Percentiles rank a stretch among this genome's conserved stretches.
Evolutionary conservation across 2,113 vertebrate genomes (phyloP).

Genomic region (Spermophilus dauricus): DNA sequence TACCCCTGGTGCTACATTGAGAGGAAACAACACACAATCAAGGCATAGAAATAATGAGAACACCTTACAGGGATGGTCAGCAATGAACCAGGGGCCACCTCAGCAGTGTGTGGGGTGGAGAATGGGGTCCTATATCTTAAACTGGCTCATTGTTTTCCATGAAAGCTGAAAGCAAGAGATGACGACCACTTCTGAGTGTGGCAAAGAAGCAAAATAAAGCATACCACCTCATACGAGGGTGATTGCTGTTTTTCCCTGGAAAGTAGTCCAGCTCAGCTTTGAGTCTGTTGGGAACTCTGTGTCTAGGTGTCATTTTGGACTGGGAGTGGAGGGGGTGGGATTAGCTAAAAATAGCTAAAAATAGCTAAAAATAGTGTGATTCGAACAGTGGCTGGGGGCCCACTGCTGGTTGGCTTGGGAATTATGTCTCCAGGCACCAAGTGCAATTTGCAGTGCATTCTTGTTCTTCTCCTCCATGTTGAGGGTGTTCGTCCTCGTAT

Average conservation of each 20-base stretch:
- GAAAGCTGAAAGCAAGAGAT: background rate
- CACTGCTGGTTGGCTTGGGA: background rate
- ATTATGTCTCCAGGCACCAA: background rate
- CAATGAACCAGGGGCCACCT: background rate
- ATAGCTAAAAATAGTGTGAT: too few species aligned
- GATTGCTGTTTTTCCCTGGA: background rate
- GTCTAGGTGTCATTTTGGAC: background rate
- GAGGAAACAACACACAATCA: background rate
- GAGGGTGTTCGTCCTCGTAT: background rate
- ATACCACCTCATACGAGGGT: background rate
- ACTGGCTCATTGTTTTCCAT: background rate
- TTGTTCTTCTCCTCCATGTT: background rate
- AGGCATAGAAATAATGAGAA: background rate
- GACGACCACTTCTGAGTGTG: background rate
- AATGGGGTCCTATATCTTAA: background rate
- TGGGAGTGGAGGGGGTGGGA: background rate
- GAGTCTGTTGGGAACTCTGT: background rate
- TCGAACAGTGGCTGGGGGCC: accelerated
- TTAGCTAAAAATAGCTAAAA: accelerated
- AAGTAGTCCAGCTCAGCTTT: background rate
- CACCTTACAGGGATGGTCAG: background rate
- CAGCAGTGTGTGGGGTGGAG: background rate
- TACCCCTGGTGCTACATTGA: background rate
- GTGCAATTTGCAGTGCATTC: background rate
- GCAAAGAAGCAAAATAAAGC: too few species aligned